Evolutionary conservation across 2,797 vertebrate genomes (phyloP), one percentile per base, ranked within the genome.

Genomic region (Garrulus glandarius): DNA sequence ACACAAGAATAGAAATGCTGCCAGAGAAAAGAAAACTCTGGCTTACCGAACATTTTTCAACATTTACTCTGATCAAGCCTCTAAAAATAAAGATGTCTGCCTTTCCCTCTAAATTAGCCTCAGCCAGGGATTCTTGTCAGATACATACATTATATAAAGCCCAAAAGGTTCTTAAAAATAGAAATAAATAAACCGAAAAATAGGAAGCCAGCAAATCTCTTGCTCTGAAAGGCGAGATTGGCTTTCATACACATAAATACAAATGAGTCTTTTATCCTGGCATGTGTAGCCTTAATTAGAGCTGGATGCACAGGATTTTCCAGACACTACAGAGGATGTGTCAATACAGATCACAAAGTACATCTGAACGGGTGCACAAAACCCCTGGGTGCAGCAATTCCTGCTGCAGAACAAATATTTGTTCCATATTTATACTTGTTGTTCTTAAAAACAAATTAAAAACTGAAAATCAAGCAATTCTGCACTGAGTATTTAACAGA

Each of bases 51-150:
- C 2, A 13, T 92, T 94, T 87, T 64, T 75, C 69, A 81, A 39
- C 34, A 44, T 84, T 88, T 84, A 59, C 69, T 67, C 49, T 63
- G 61, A 81, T 90, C 50, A 70, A 44, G 39, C 3, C 90, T 44
- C 92, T 91, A 94, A 88, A 96, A 93, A 94, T 95, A 93, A 89
- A 55, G 89, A 86, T 64, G 32, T 78, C 84, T 96, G 44, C 91
- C 68, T 96, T 93, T 91, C 82, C 32, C 70, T 26, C 39, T 74
- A 82, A 84, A 97, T 94, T 67, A 93, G 72, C 59, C 44, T 92
- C 87, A 86, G 76, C 18, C 72, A 59, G 69, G 57, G 36, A 46
- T 55, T 29, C 41, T 43, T 92, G 82, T 81, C 4, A 18, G 85
- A 84, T n/a, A 36, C 55, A 12, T 27, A n/a, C 50, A 34, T 92